Conservation (phyloP, 2,797 vertebrate genomes). For the Girardinus metallicus region DNA sequence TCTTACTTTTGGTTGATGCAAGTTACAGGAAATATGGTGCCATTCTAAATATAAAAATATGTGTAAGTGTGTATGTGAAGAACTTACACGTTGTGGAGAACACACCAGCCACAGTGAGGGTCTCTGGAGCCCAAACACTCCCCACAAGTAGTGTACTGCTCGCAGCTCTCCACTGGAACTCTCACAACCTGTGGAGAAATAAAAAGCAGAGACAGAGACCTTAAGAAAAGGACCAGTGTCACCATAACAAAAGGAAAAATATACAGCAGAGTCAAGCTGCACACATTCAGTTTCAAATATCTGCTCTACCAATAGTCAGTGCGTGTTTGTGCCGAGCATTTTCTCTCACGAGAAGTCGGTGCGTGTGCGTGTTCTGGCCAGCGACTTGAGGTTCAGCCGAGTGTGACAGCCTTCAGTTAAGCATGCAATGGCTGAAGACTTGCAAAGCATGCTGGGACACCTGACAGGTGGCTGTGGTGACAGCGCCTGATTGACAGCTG, state of each 20-base stretch:
- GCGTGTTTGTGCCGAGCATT: constrained; percentile 26
- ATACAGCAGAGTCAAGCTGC: constrained; percentile 26
- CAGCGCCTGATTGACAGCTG: constrained; percentile 70
- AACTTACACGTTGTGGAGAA: constrained; percentile 96
- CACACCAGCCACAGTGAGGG: constrained; percentile 98
- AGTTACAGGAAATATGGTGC: not conserved
- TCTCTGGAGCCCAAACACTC: constrained; percentile 94
- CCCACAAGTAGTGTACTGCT: constrained; percentile 92
- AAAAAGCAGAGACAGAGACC: constrained; percentile 15
- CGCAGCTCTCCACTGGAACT: constrained; percentile 96
- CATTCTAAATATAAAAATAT: not conserved
- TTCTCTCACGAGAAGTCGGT: constrained; percentile 6
- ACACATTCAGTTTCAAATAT: constrained; percentile 34
- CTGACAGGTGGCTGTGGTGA: constrained; percentile 64
- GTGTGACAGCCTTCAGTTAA: constrained; percentile 68
- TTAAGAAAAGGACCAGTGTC: constrained; percentile 45
- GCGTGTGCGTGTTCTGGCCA: constrained; percentile 36
- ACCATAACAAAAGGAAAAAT: constrained; percentile 51
- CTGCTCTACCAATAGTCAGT: constrained; percentile 25
- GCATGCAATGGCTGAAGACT: constrained; percentile 52
- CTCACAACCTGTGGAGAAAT: constrained; percentile 85
- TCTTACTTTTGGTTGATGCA: not conserved
- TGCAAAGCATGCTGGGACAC: constrained; percentile 65
- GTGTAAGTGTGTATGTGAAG: constrained; percentile 30
- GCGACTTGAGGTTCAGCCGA: constrained; percentile 42